Conservation (phyloP, 2,113 vertebrate species). For the Python bivittatus region DNA sequence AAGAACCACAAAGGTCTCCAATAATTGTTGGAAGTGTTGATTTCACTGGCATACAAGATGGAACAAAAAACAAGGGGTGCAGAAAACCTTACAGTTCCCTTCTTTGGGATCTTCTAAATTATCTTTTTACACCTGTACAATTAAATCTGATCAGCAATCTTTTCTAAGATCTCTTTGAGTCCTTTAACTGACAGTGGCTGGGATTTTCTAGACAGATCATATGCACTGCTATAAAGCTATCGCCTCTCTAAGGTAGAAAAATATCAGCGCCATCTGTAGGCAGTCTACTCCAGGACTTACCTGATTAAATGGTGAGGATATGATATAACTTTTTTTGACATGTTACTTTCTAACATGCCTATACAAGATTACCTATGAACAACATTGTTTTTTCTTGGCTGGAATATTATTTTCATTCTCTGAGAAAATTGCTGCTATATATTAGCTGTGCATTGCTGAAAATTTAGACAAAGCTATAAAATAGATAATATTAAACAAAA, state of each 20-base stretch:
- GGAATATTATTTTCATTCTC: not conserved
- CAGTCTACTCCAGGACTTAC: not conserved
- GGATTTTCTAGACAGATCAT: not conserved
- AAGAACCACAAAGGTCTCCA: not conserved
- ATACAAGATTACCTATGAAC: not conserved
- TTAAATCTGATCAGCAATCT: not conserved
- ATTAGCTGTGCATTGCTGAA: not conserved
- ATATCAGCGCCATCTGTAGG: not conserved
- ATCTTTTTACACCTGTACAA: not conserved
- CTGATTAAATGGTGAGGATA: not conserved
- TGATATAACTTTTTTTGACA: not conserved
- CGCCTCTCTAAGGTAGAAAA: not conserved
- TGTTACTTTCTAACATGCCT: not conserved
- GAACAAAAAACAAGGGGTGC: not conserved
- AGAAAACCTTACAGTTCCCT: not conserved
- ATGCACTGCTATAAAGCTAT: not conserved
- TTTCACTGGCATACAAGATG: not conserved
- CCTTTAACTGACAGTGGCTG: not conserved
- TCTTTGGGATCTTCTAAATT: not conserved
- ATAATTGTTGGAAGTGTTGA: not conserved
- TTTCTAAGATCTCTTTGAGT: not conserved
- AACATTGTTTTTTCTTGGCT: not conserved
- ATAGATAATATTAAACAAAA: not conserved
- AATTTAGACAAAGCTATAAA: not conserved
- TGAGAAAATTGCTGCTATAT: not conserved